These are phyloP conservation scores for Mormoops blainvillei DNA, from an alignment of 2,113 vertebrate genomes.

Conservation along the genomic window DNA sequence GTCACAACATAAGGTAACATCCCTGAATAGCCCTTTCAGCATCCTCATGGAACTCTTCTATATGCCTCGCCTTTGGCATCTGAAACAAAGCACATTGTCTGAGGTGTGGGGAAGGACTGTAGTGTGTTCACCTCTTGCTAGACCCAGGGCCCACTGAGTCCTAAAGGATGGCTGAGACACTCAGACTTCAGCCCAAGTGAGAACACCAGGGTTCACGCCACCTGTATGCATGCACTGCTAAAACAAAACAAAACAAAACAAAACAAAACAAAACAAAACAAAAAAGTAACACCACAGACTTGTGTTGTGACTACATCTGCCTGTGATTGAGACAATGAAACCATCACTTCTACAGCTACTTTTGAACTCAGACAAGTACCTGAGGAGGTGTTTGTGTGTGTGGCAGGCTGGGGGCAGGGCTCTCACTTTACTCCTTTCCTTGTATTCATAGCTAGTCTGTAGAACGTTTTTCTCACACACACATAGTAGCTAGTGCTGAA, in stretches of 20 bases:
- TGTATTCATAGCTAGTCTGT: not conserved
- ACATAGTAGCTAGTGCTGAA: not conserved
- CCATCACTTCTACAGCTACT: not conserved
- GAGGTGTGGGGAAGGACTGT: not conserved
- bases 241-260: not conserved
- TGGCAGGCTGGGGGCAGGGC: rapidly evolving
- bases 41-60: not conserved
- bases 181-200: not conserved
- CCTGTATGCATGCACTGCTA: not conserved
- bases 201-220: not conserved
- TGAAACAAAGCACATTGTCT: not conserved
- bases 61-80: not conserved
- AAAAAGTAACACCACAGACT: not conserved
- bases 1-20: not conserved
- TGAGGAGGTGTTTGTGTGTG: not conserved
- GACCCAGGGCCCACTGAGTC: not conserved
- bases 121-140: not conserved
- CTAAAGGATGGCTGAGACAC: not conserved
- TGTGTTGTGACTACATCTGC: not conserved
- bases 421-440: not conserved
- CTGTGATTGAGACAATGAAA: not conserved
- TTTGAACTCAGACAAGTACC: not conserved
- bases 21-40: not conserved
- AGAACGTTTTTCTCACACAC: not conserved
- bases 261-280: not conserved